These are phyloP conservation scores for Protosalanx chinensis DNA, from an alignment of 2,797 vertebrate genomes.

Conservation along the genomic window DNA sequence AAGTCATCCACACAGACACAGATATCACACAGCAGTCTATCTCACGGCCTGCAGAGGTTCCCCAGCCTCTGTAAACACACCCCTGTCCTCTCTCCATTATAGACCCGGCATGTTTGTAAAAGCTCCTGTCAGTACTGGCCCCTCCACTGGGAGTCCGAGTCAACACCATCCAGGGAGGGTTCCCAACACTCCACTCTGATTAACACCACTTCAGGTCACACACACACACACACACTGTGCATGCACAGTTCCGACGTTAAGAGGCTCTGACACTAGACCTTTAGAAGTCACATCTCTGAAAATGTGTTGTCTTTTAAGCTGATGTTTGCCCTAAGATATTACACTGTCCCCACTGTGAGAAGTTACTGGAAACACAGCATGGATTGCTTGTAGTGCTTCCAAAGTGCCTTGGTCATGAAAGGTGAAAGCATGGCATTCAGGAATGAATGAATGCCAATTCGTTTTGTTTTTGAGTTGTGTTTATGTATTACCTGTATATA, in stretches of 20 bases:
- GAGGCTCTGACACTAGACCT: too few relatives aligned
- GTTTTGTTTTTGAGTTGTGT: too few relatives aligned
- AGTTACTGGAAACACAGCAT: too few relatives aligned
- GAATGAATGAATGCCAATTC: too few relatives aligned
- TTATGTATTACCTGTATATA: too few relatives aligned
- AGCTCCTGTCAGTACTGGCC: slow-evolving; percentile 29
- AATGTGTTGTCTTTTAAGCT: too few relatives aligned
- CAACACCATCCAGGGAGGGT: neutral
- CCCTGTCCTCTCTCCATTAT: slow-evolving; percentile 43
- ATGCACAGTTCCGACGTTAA: neutral
- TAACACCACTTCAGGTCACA: neutral
- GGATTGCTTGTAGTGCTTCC: too few relatives aligned
- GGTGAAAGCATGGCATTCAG: too few relatives aligned
- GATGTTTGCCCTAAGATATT: too few relatives aligned
- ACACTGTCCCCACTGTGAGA: too few relatives aligned
- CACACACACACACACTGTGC: neutral
- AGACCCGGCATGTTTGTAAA: slow-evolving; percentile 41
- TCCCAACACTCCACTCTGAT: neutral
- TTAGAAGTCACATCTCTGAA: too few relatives aligned
- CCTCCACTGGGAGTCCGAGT: neutral
- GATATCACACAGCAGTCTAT: neutral
- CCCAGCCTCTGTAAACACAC: slow-evolving; percentile 43
- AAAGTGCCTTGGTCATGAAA: too few relatives aligned
- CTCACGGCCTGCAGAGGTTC: slow-evolving; percentile 30
- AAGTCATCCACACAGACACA: neutral